Percentiles rank a stretch among this genome's conserved stretches.
Conservation (phyloP, 1,140 invertebrate genomes). For the Tetramorium parvispinum region DNA sequence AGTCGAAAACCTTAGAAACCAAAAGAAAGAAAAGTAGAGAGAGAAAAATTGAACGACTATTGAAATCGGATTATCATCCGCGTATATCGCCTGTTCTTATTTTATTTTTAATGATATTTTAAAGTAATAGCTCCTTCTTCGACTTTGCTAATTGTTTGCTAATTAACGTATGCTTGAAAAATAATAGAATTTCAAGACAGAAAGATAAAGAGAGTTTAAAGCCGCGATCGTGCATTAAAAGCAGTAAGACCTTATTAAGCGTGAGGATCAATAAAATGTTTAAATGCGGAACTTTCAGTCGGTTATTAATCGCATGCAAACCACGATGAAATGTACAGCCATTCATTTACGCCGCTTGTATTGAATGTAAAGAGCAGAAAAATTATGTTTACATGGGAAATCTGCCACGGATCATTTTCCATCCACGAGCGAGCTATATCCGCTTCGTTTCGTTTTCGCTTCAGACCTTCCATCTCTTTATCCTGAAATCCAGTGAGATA, state of each 20-base stretch:
- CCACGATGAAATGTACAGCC: background rate
- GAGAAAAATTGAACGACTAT: background rate
- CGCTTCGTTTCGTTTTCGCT: conserved; percentile 39
- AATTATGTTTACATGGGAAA: conserved; percentile 54
- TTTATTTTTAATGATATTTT: background rate
- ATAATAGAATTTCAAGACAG: background rate
- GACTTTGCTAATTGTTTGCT: background rate
- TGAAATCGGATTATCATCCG: background rate
- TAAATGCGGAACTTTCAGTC: background rate
- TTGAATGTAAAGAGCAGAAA: conserved; percentile 61
- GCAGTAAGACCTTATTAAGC: background rate
- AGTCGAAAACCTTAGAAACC: conserved; percentile 60
- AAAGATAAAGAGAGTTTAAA: background rate
- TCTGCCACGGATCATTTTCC: conserved; percentile 43
- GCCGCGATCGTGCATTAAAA: background rate
- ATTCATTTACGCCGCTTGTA: conserved; percentile 33
- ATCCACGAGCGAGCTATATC: conserved; percentile 29
- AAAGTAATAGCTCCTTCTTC: background rate
- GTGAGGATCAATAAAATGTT: conserved; percentile 20
- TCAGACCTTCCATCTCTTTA: conserved; percentile 55
- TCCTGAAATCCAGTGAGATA: conserved; percentile 76
- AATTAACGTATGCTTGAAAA: background rate
- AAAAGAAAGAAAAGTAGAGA: conserved; percentile 40
- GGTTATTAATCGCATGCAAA: conserved; percentile 28
- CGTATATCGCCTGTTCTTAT: background rate